phyloP scores from a whole-genome alignment of 64 coral and sea anemone genomes.

The Catalaphyllia jardinei region DNA sequence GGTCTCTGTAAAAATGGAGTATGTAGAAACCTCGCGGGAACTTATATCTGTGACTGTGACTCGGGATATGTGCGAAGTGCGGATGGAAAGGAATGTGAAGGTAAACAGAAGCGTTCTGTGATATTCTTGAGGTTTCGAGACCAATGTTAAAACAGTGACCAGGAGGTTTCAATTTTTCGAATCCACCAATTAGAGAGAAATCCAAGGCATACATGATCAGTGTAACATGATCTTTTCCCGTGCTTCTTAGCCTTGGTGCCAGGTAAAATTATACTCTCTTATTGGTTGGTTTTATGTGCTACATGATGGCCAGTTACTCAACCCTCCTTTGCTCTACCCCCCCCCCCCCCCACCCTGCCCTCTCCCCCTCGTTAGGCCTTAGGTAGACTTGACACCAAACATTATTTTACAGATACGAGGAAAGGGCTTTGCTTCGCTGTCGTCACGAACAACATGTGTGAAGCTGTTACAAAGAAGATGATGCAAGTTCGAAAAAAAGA shows the following conservation, averaged over 20 bases:
- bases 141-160: no score
- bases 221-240: no score
- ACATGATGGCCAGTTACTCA: background rate
- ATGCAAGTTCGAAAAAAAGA: constrained; percentile 80
- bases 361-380: background rate
- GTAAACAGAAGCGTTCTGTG: background rate
- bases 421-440: constrained; percentile 82
- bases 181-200: no score
- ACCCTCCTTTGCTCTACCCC: no score
- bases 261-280: background rate
- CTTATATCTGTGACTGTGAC: constrained; percentile 78
- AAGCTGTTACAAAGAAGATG: constrained; percentile 78
- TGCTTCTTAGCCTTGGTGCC: no score
- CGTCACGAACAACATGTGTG: constrained; percentile 69
- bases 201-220: no score
- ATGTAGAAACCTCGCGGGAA: constrained; percentile 67
- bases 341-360: background rate
- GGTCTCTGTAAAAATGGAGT: constrained; percentile 60
- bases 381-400: background rate
- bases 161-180: no score
- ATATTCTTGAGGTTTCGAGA: background rate
- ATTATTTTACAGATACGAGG: constrained; percentile 39
- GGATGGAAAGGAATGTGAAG: constrained; percentile 83
- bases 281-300: background rate
- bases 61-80: constrained; percentile 61